Evolutionary conservation across 1,140 invertebrate species (phyloP).

Genomic region (Panonychus citri): DNA sequence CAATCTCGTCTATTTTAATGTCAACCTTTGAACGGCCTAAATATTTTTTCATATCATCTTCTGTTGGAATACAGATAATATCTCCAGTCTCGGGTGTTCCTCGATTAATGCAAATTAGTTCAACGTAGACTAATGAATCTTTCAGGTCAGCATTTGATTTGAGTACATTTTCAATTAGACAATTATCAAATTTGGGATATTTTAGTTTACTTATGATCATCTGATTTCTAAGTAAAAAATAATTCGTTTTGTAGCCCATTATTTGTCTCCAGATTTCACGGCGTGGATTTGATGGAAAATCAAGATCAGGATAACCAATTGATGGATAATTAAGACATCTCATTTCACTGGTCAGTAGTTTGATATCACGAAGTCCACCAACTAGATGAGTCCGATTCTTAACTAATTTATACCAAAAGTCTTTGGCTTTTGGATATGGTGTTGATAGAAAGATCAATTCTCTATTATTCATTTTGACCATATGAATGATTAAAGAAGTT

Average conservation of each 20-base stretch:
- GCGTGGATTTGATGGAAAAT: neutral
- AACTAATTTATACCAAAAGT: conserved; percentile 4
- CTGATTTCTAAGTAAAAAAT: neutral
- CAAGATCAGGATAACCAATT: conserved; percentile 5
- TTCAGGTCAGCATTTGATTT: neutral
- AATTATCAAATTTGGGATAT: conserved; percentile 1
- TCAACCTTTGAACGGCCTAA: neutral
- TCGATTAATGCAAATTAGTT: neutral
- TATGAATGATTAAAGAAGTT: too few species aligned
- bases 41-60: neutral
- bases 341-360: conserved; percentile 1
- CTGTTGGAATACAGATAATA: neutral
- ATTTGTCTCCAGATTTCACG: neutral
- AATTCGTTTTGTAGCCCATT: neutral
- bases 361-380: conserved; percentile 7
- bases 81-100: neutral
- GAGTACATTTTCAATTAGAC: neutral
- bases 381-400: conserved; percentile 6
- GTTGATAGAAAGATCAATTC: neutral
- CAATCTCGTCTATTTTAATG: neutral
- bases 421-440: neutral
- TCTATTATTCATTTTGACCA: too few species aligned
- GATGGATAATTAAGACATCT: neutral
- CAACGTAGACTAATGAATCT: conserved; percentile 1
- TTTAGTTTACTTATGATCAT: neutral